Evolutionary conservation across 2,113 vertebrate species (phyloP), one percentile per base, ranked within the genome.

Genomic region (Oreochromis spilurus): DNA sequence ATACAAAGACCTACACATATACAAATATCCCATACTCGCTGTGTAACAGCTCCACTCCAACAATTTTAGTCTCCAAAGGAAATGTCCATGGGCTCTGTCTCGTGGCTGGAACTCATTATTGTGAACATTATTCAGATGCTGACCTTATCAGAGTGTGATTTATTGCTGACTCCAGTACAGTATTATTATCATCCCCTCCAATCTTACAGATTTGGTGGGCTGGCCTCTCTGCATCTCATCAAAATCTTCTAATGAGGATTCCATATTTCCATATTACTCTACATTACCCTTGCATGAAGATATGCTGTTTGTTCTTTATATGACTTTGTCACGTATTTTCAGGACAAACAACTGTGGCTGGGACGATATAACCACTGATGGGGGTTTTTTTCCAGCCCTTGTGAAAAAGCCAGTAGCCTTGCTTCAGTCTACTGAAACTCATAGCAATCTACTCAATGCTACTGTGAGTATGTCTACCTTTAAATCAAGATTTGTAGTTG

Each of bases 61-160:
- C 31, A 9, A 50, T 81, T 84, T 90, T 52, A 79, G 79, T 17
- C 57, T 55, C 50, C 67, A 72, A 40, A 77, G 82, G 77, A 34
- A 84, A 83, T 34, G 62, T 85, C 86, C 8, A 5, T 34, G 13
- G 24, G 36, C 86, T 90, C 40, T 29, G 24, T 85, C 43, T 87
- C 53, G 9, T 48, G 79, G 87, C 86, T 86, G 87, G 79, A 62
- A 77, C 75, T 91, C 91, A 89, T 91, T 91, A 91, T 86, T 70
- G 85, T 86, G 85, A 83, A 92, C 91, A 92, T 94, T 94, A 91
- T 92, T 94, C 93, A 88, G 84, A 16, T 53, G 52, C 55, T 93
- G 93, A 95, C 94, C 94, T 95, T 94, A 94, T 94, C 88, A 87
- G 58, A 19, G 14, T 82, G 81, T 88, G 93, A 93, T 94, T 93